Percentiles rank a stretch among this genome's conserved stretches.
phyloP scores from a whole-genome alignment of 2,888 invertebrate species.

The Holacanthella duospinosa region DNA sequence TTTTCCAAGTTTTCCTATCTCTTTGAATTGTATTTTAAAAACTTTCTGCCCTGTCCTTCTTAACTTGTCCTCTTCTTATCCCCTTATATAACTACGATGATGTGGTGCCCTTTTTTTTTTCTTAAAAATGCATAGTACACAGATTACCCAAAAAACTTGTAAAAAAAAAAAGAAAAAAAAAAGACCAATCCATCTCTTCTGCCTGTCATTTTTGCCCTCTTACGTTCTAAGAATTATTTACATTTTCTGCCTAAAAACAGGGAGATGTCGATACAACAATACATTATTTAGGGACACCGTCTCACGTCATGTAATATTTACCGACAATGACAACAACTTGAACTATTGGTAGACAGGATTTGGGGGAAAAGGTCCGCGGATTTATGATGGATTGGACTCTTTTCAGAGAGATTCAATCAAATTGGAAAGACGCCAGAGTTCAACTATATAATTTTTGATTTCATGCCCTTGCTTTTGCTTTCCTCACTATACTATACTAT shows the following conservation, averaged over 20 bases:
- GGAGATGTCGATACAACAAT: conserved; percentile 3
- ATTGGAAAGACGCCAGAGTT: not conserved
- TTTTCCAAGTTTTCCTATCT: not conserved
- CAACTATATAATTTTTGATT: not conserved
- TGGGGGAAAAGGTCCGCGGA: not conserved
- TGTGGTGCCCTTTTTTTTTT: no score
- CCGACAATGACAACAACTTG: conserved; percentile 10
- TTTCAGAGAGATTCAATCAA: not conserved
- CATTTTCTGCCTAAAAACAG: conserved; percentile 6
- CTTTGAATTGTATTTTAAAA: not conserved
- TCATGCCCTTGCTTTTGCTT: not conserved
- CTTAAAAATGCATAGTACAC: no score
- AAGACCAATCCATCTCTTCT: not conserved
- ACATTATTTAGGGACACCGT: not conserved
- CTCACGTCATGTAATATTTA: conserved; percentile 6
- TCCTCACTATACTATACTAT: not conserved
- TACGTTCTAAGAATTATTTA: conserved; percentile 14
- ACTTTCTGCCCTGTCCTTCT: not conserved
- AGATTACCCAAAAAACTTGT: no score
- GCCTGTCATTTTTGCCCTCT: not conserved
- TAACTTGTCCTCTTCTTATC: not conserved
- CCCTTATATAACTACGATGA: not conserved
- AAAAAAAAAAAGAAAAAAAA: no score
- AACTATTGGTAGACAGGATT: not conserved
- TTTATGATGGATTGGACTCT: conserved; percentile 2